Percentiles rank a stretch among this genome's conserved stretches.
Evolutionary conservation across 2,888 invertebrate genomes (phyloP).

Genomic region (Stegana nigrithorax): DNA sequence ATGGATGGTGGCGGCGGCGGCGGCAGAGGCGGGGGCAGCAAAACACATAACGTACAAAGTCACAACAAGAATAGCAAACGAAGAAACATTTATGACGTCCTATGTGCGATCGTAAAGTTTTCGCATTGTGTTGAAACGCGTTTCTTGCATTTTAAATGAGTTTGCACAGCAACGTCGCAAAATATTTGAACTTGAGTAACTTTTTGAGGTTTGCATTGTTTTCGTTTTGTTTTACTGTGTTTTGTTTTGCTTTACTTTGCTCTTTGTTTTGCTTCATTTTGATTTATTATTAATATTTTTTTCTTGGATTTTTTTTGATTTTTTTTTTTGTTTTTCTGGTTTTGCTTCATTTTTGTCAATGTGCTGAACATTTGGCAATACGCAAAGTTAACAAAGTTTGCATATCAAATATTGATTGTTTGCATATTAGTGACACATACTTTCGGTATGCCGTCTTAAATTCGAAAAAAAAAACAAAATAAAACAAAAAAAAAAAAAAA

Average conservation of each 20-base stretch:
- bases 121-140: too few relatives aligned
- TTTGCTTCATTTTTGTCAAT: neutral
- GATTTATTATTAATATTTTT: too few relatives aligned
- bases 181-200: constrained; percentile 7
- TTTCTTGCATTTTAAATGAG: constrained; percentile 6
- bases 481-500: too few relatives aligned
- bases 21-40: too few relatives aligned
- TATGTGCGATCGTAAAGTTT: too few relatives aligned
- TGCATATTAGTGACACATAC: neutral
- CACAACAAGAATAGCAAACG: neutral
- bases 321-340: neutral
- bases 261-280: neutral
- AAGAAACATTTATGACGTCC: too few relatives aligned
- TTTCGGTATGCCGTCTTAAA: neutral
- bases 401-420: constrained; percentile 13
- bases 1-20: too few relatives aligned
- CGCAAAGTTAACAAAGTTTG: neutral
- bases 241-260: too few relatives aligned
- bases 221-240: too few relatives aligned
- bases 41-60: too few relatives aligned
- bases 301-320: neutral
- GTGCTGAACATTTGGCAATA: neutral
- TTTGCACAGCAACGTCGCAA: neutral
- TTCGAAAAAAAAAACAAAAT: too few relatives aligned
- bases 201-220: constrained; percentile 4